Conservation (phyloP, 2,797 vertebrate species). For the Pygocentrus nattereri region DNA sequence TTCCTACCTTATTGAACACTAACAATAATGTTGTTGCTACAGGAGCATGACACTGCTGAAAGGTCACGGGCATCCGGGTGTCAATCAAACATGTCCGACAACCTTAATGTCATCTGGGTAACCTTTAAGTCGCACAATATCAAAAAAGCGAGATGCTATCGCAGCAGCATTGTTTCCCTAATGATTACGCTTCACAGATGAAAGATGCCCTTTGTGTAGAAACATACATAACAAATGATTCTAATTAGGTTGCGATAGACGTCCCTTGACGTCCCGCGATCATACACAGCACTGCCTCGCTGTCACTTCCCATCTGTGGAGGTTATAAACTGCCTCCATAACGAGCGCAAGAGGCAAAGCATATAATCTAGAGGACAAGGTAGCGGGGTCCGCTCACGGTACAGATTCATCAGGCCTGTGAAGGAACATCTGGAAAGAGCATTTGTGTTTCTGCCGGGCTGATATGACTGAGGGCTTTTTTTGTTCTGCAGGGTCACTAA, state of each 20-base stretch:
- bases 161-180: conserved; percentile 63
- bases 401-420: conserved; percentile 50
- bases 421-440: conserved; percentile 74
- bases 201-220: conserved; percentile 77
- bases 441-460: conserved; percentile 54
- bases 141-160: conserved; percentile 64
- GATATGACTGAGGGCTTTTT: conserved; percentile 51
- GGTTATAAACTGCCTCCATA: conserved; percentile 46
- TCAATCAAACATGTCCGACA: conserved; percentile 75
- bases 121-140: conserved; percentile 76
- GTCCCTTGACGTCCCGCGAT: conserved; percentile 44
- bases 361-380: conserved; percentile 43
- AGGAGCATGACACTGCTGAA: conserved; percentile 52
- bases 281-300: background rate
- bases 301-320: conserved; percentile 45
- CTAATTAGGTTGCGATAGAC: conserved; percentile 53
- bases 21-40: background rate
- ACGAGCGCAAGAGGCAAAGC: conserved; percentile 35
- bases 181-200: conserved; percentile 60
- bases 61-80: conserved; percentile 77
- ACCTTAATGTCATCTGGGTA: conserved; percentile 81
- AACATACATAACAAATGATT: conserved; percentile 60
- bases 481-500: conserved; percentile 62
- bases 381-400: conserved; percentile 1
- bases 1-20: background rate